phyloP scores from a whole-genome alignment of 1,140 invertebrate species.

The Drosophila jambulina region DNA sequence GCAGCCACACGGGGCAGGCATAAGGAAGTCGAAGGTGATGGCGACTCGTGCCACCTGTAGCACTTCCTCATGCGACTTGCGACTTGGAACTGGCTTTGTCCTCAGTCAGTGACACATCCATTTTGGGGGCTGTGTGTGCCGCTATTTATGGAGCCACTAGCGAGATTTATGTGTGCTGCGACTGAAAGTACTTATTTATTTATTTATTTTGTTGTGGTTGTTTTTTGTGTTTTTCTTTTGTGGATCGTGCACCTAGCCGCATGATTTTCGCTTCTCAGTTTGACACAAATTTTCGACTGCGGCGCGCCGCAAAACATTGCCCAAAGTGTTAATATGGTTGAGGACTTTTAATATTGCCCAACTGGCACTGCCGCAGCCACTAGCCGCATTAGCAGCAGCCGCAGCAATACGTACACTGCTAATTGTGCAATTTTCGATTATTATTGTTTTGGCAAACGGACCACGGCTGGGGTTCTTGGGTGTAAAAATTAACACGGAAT shows the following conservation, averaged over 20 bases:
- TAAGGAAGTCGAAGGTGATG: constrained; percentile 63
- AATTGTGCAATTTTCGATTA: constrained; percentile 78
- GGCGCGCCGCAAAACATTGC: constrained; percentile 78
- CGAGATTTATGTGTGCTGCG: constrained; percentile 60
- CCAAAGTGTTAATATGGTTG: constrained; percentile 82
- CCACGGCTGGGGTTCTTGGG: constrained; percentile 67
- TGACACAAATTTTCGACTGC: constrained; percentile 78
- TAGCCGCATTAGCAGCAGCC: constrained; percentile 28
- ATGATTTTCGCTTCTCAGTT: constrained; percentile 65
- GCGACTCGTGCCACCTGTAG: constrained; percentile 48
- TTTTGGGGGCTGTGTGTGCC: constrained; percentile 32
- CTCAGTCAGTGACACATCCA: constrained; percentile 42
- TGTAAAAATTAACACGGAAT: constrained; percentile 79
- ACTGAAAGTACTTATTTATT: constrained; percentile 22
- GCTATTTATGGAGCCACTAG: constrained; percentile 37
- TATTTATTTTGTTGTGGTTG: constrained; percentile 17
- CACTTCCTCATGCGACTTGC: constrained; percentile 65
- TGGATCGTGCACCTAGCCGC: constrained; percentile 68
- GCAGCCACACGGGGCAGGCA: constrained; percentile 58
- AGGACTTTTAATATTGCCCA: constrained; percentile 81
- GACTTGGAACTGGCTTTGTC: constrained; percentile 23
- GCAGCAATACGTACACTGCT: constrained; percentile 56
- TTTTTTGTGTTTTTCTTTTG: constrained; percentile 27
- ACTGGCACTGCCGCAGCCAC: constrained; percentile 41
- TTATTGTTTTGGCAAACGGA: constrained; percentile 40